Percentiles rank a stretch among this genome's conserved stretches.
Conservation (phyloP, 2,113 vertebrate genomes). For the Heterotis niloticus region DNA sequence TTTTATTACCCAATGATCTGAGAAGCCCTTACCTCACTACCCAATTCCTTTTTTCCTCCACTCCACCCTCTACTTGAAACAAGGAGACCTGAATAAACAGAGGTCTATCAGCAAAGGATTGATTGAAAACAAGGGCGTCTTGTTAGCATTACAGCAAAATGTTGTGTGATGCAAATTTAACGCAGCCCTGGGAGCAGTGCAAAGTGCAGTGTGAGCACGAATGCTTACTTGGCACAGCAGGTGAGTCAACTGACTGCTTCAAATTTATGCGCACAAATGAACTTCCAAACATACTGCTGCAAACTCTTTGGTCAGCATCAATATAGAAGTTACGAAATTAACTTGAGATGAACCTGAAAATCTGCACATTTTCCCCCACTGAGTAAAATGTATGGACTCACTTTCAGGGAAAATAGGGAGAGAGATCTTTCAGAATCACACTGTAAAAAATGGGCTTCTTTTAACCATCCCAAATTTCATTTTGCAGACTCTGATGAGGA, state of each 20-base stretch:
- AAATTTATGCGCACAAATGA: conserved; percentile 50
- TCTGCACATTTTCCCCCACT: background rate
- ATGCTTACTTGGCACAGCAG: conserved; percentile 27
- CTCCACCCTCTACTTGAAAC: too few relatives aligned
- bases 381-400: background rate
- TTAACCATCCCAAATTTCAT: too few relatives aligned
- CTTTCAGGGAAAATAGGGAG: background rate
- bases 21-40: too few relatives aligned
- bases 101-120: conserved; percentile 42
- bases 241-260: conserved; percentile 51
- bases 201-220: conserved; percentile 49
- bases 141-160: conserved; percentile 59
- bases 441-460: background rate
- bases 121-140: conserved; percentile 54
- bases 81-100: conserved; percentile 16
- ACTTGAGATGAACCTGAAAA: background rate
- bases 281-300: conserved; percentile 1
- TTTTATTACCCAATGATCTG: too few relatives aligned
- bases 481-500: background rate
- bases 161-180: conserved; percentile 61
- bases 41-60: too few relatives aligned
- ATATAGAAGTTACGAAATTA: background rate
- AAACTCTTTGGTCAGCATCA: background rate
- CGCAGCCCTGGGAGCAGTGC: conserved; percentile 49
- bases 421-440: background rate